Conservation (phyloP, 2,113 vertebrate genomes). For the Mus spicilegus region DNA sequence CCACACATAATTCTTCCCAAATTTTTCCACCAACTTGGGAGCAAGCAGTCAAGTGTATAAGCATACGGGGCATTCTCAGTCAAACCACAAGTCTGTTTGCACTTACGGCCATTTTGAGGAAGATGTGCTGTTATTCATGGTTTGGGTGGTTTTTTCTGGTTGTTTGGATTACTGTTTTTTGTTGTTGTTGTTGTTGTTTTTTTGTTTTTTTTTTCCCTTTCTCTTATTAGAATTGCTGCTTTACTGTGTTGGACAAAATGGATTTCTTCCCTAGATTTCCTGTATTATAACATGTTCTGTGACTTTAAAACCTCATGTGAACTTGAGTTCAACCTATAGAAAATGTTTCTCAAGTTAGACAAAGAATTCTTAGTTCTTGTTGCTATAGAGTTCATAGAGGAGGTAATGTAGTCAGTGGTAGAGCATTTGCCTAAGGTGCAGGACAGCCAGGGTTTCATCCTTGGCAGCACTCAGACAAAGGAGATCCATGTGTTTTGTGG, state of each 20-base stretch:
- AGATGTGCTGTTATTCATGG: background rate
- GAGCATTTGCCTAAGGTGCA: background rate
- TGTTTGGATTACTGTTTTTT: background rate
- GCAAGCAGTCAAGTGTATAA: background rate
- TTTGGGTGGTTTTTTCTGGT: background rate
- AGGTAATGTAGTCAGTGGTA: background rate
- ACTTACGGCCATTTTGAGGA: background rate
- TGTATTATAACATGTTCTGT: background rate
- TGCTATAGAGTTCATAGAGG: conserved; percentile 37
- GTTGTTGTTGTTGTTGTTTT: background rate
- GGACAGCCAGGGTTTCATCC: background rate
- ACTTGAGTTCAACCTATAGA: background rate
- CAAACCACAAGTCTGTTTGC: background rate
- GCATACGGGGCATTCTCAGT: background rate
- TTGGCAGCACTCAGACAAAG: background rate
- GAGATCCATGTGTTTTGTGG: background rate
- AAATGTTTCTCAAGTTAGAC: conserved; percentile 30
- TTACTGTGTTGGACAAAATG: background rate
- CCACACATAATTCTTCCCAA: background rate
- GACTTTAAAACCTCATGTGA: conserved; percentile 15
- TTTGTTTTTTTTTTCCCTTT: background rate
- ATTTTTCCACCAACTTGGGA: background rate
- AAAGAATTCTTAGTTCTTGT: conserved; percentile 24
- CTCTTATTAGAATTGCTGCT: background rate
- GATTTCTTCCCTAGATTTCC: background rate